Percentiles rank a stretch among this genome's conserved stretches.
phyloP scores from a whole-genome alignment of 2,113 vertebrate species.

The Poeciliopsis retropinna region DNA sequence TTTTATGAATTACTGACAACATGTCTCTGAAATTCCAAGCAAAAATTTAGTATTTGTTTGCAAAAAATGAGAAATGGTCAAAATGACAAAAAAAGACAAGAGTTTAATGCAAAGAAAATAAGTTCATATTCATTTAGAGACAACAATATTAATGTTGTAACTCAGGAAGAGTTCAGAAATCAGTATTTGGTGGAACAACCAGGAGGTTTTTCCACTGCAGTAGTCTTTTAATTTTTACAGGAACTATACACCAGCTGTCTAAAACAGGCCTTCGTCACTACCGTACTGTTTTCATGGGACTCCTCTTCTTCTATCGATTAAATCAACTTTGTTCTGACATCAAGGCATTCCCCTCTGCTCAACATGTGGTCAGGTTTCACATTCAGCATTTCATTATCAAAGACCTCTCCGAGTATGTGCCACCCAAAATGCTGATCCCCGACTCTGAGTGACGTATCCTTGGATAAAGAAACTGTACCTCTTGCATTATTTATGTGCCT shows the following conservation, averaged over 20 bases:
- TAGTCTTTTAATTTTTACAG: no score
- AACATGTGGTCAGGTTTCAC: conserved; percentile 60
- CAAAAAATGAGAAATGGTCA: no score
- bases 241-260: conserved; percentile 13
- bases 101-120: no score
- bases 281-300: conserved; percentile 30
- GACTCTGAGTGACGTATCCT: conserved; percentile 57
- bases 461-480: conserved; percentile 54
- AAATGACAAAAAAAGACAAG: no score
- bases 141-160: no score
- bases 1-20: no score
- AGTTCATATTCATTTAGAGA: no score
- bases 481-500: conserved; percentile 66
- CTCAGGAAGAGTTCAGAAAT: no score
- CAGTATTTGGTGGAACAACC: no score
- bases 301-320: conserved; percentile 42
- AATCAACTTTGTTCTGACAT: conserved; percentile 54
- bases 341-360: conserved; percentile 44
- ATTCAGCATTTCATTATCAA: conserved; percentile 61
- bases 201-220: no score
- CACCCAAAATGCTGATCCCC: conserved; percentile 64
- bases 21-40: no score
- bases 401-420: conserved; percentile 48
- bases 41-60: no score
- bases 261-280: conserved; percentile 17